Base-by-base conservation (phyloP, 2,888 invertebrate species). In the Plebejus melissa region DNA sequence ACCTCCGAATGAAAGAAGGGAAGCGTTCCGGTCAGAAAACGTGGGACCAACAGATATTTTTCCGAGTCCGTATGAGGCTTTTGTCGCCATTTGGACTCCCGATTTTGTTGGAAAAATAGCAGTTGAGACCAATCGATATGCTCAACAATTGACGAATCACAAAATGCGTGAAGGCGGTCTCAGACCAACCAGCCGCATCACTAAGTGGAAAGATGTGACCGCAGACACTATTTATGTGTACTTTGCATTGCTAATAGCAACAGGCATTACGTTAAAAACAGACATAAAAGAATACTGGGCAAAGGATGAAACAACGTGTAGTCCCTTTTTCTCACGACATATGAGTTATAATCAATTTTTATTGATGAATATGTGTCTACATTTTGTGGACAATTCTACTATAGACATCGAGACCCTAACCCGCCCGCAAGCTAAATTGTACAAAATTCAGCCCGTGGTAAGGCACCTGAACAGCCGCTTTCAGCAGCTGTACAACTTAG, bases 391-490 rank as follows among this genome's bases (percentile, higher is more conserved):
- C 50, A 71, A 71, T 71, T 28, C 7, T n/a, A 46, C 7, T 41
- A 41, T 28, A 46, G 9, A 46, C 4, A 72, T n/a, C 22, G 22
- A 22, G 46, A 28, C 71, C 41, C 50, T 72, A 28, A 46, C 71
- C 50, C 50, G 46, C 22, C 71, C 71, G 50, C 71, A 72, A 46
- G 71, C 50, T 72, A 72, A 72, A 28, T 50, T 72, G 50, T 72
- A 46, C 50, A 72, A 72, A 46, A 72, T 72, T 50, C 46, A 22
- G 13, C 50, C 50, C 22, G 50, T 72, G 0, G 22, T 72, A 13
- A 28, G 50, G 46, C 71, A 71, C 28, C 46, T 71, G 11, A 71
- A 71, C 46, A 72, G 46, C 11, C 46, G 50, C n/a, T 72, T 72
- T 72, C 50, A 46, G 46, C 2, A 22, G 50, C 50, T 71, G 41